Conservation (phyloP, 1,140 invertebrate genomes). For the Drosophila serrata region DNA sequence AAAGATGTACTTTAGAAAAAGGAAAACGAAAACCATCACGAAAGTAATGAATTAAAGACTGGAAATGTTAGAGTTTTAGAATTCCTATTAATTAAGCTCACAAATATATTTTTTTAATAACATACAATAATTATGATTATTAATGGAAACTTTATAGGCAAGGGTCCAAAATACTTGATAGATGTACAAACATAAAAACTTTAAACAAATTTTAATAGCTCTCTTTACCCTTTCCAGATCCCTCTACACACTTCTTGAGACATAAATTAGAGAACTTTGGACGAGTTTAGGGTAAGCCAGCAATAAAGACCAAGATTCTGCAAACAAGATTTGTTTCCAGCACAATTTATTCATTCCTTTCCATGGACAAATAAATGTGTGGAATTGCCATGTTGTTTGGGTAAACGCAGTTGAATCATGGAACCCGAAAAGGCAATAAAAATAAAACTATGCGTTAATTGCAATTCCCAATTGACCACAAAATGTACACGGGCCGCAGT, state of each 20-base stretch:
- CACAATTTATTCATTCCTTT: slow-evolving; percentile 41
- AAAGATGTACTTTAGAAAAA: not conserved
- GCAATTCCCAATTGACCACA: slow-evolving; percentile 77
- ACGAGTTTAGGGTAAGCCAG: not conserved
- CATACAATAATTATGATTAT: no score
- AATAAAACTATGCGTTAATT: slow-evolving; percentile 78
- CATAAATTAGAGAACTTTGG: slow-evolving; percentile 1
- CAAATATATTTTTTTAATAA: no score
- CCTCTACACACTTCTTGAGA: not conserved
- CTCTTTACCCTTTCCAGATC: not conserved
- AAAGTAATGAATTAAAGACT: no score
- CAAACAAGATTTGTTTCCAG: slow-evolving; percentile 10
- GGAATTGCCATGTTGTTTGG: slow-evolving; percentile 18
- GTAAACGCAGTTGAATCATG: slow-evolving; percentile 17
- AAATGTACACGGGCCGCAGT: slow-evolving; percentile 38
- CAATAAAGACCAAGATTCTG: slow-evolving; percentile 13
- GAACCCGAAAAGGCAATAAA: slow-evolving; percentile 57
- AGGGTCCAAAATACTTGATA: no score
- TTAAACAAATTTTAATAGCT: not conserved
- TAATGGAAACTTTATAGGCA: no score
- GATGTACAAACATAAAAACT: not conserved
- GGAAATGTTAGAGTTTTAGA: no score
- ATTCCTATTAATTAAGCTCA: no score
- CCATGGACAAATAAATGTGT: slow-evolving; percentile 48
- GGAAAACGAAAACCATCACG: not conserved